Evolutionary conservation across 2,888 invertebrate species (phyloP), one percentile per base, ranked within the genome.

Genomic region (Dichetophora obliterata): DNA sequence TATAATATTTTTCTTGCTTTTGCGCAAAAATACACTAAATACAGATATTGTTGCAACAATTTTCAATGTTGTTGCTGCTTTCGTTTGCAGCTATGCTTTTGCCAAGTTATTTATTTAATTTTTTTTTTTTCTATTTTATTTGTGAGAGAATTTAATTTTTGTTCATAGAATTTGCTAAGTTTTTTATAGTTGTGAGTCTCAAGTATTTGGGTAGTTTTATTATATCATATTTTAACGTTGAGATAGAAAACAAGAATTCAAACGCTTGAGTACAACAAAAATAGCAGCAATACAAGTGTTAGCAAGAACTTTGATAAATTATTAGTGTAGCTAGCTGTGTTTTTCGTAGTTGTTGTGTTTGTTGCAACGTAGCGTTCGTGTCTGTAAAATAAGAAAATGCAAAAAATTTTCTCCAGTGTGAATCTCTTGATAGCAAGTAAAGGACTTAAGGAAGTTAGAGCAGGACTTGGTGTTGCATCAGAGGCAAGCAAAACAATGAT

Each of bases 11-110:
- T 50, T 66, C 66, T 66, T 57, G 43, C 37, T 66, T 74, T 66
- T 66, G 74, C 74, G 66, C 66, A 31, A 74, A 43, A 74, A 37
- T 52, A 66, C 66, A 66, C 74, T 66, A 24, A 16, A 74, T 74
- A 65, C 61, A 72, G 72, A 61, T 61, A 24, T 22, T 24, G 31
- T 31, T 27, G 16, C 24, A 63, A 63, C 27, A 34, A 34, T 34
- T 63, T 31, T 54, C 34, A 24, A 14, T 34, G 6, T 66, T 66
- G 9, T 16, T 16, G 34, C 19, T 16, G 6, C n/a, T 19, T 37
- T 65, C 2, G 11, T 34, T 65, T 6, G n/a, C 4, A 37, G 19
- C 9, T 19, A 19, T 65, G 8, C 8, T 37, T 37, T 37, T 37
- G 5, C 6, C 37, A 37, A 3, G 31, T 4, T 31, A 31, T 31